Evolutionary conservation across 2,888 invertebrate species (phyloP).

Genomic region (Idaea dimidiata): DNA sequence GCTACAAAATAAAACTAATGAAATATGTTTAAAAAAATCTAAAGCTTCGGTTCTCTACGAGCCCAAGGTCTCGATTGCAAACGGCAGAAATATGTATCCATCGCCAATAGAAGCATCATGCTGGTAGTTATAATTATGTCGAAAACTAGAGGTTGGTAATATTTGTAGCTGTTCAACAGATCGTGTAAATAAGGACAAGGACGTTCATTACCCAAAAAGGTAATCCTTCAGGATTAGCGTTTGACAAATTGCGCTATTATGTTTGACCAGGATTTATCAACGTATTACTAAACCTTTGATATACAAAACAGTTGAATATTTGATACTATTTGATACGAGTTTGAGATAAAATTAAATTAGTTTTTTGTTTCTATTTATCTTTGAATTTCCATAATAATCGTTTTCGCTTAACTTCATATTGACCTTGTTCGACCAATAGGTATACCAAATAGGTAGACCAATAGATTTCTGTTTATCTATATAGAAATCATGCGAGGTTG

Average conservation of each 20-base stretch:
- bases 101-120: no score
- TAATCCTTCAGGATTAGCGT: slow-evolving; percentile 38
- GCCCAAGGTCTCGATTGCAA: no score
- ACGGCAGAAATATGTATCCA: no score
- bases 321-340: not conserved
- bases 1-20: no score
- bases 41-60: no score
- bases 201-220: slow-evolving; percentile 36
- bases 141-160: not conserved
- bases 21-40: no score
- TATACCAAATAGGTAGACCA: no score
- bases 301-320: slow-evolving; percentile 6
- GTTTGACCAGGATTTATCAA: slow-evolving; percentile 32
- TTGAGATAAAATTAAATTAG: no score
- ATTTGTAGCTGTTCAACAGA: slow-evolving; percentile 21
- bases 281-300: slow-evolving; percentile 21
- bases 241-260: slow-evolving; percentile 42
- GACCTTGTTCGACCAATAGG: not conserved
- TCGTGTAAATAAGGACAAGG: slow-evolving; percentile 24
- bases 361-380: not conserved
- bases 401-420: not conserved
- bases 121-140: not conserved
- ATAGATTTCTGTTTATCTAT: not conserved
- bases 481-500: not conserved
- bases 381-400: no score